These are phyloP conservation scores for Alethe diademata DNA, from an alignment of 2,113 vertebrate genomes.

Conservation along the genomic window DNA sequence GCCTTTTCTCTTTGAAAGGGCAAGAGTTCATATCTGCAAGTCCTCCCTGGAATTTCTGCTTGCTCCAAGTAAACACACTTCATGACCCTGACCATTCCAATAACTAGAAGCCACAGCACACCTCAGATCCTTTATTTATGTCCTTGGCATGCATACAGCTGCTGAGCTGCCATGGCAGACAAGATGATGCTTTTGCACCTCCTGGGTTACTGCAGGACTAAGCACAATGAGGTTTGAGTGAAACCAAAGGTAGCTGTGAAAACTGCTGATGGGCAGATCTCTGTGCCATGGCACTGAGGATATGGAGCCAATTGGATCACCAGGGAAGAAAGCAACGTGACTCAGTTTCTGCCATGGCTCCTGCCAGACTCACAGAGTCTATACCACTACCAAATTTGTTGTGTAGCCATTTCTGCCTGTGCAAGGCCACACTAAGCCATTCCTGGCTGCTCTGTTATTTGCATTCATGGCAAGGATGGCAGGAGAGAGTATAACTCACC, in stretches of 20 bases:
- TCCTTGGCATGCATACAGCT: neutral
- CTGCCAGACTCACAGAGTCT: neutral
- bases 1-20: neutral
- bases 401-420: neutral
- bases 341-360: neutral
- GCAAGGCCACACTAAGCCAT: neutral
- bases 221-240: neutral
- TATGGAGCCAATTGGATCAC: neutral
- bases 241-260: neutral
- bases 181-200: neutral
- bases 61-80: neutral
- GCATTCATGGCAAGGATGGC: neutral
- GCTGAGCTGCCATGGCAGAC: neutral
- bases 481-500: slow-evolving; percentile 78
- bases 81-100: neutral
- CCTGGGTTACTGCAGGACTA: neutral
- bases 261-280: neutral
- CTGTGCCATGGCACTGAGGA: neutral
- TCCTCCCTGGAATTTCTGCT: neutral
- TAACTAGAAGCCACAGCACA: neutral
- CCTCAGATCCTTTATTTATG: neutral
- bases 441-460: neutral
- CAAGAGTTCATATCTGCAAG: neutral
- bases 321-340: neutral
- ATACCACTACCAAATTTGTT: neutral